Evolutionary conservation across 1,140 invertebrate genomes (phyloP), one percentile per base, ranked within the genome.

Genomic region (Orchestia grillus): DNA sequence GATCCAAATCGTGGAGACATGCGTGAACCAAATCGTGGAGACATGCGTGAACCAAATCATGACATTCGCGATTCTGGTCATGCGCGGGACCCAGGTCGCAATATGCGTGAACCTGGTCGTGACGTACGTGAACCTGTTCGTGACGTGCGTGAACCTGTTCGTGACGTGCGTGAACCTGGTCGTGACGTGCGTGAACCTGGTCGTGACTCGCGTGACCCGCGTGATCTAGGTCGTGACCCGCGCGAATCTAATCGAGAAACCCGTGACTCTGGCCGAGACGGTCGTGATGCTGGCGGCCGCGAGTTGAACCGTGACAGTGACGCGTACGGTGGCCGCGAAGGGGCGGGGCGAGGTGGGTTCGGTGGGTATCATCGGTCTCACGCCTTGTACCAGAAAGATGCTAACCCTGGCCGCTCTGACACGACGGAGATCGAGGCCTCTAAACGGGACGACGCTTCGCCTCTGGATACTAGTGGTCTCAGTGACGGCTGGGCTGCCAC

Each of bases 401-500:
- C 6, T 19, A 53, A 53, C 47, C 41, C 44, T 28, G 40, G 8
- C 42, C n/a, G 44, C 44, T 43, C 43, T 8, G 90, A 44, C 8
- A 28, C n/a, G 90, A 43, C 90, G 16, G 90, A 92, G 23, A 43
- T 42, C 23, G 90, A 92, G 3, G 40, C 43, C 41, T 44, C 90
- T 11, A 92, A 92, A 43, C 19, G 41, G n/a, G 88, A 90, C 11
- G 43, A 92, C 8, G 44, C 6, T 44, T 44, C 90, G 1, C 41
- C 90, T 41, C 44, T 43, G 6, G 90, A 92, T 28, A 40, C 36
- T 92, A 8, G 1, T 42, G 41, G 43, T 43, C 43, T 92, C 90
- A 87, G 11, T 92, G 90, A 92, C 43, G 90, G 90, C n/a, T 92
- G 90, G 90, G 90, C 90, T 44, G 90, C 90, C 1, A 92, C 90